Evolutionary conservation across 2,888 invertebrate species (phyloP), one percentile per base, ranked within the genome.

Genomic region (Tetheella fluctuosa): DNA sequence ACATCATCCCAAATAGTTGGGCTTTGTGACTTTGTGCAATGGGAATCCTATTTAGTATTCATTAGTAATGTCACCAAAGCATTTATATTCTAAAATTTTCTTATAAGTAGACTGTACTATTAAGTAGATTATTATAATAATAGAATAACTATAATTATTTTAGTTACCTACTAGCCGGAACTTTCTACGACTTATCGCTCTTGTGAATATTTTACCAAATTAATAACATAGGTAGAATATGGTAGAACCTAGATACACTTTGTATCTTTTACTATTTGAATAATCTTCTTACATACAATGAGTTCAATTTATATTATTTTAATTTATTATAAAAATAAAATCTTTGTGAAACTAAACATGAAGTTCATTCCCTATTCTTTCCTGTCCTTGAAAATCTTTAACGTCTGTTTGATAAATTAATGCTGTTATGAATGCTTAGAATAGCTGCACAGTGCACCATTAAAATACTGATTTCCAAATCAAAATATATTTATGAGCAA

Each of bases 281-380:
- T 30, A 30, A 30, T 30, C 28, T 28, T 7, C 28, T 28, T 28
- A 28, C 28, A 28, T 37, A 10, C 34, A 37, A 37, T 37, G 34
- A 37, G 1, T 28, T 28, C 10, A 10, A 30, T n/a, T 34, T 13
- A 13, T 34, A 34, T 34, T 20, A 48, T 48, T 17, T 48, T 6
- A 48, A 48, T 48, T 48, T 48, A 48, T 20, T 48, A 20, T 20
- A 20, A 20, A 20, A 48, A 48, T 48, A 48, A 48, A 48, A n/a
- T 48, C 17, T 39, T 34, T 48, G 17, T 8, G 20, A 48, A 48
- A 48, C n/a, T 48, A 20, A 48, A 20, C 8, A 8, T 20, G 3
- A 10, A 20, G 20, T 48, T 48, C 10, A 15, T 2, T n/a, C 20
- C 20, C 20, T 48, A 8, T 20, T 8, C 20, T 10, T 10, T 48